phyloP scores from a whole-genome alignment of 2,888 invertebrate species.

The Eilema caniola region DNA sequence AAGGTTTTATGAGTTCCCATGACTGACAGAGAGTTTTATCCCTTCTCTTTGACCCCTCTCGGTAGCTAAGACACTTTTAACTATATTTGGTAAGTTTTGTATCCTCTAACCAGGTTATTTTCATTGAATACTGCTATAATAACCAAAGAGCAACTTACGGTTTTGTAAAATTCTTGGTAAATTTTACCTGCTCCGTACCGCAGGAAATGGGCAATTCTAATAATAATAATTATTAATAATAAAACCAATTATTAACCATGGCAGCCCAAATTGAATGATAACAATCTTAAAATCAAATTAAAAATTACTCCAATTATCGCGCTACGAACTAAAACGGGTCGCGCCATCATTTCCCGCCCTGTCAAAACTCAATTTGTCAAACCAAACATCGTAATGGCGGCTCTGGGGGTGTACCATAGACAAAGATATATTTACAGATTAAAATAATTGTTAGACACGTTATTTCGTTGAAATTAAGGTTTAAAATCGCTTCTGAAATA shows the following conservation, averaged over 20 bases:
- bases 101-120: too few relatives aligned
- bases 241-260: constrained; percentile 45
- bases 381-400: constrained; percentile 80
- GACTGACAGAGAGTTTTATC: too few relatives aligned
- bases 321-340: constrained; percentile 69
- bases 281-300: constrained; percentile 64
- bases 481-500: constrained; percentile 62
- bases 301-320: constrained; percentile 64
- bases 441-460: constrained; percentile 52
- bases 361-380: constrained; percentile 86
- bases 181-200: neutral
- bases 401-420: constrained; percentile 64
- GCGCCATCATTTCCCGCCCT: constrained; percentile 76
- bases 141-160: neutral
- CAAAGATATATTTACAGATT: constrained; percentile 51
- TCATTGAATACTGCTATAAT: neutral
- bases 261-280: constrained; percentile 51
- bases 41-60: too few relatives aligned
- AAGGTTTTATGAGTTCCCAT: too few relatives aligned
- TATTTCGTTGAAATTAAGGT: constrained; percentile 66
- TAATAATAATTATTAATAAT: constrained; percentile 39
- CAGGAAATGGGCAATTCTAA: constrained; percentile 16
- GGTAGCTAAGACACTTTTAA: too few relatives aligned
- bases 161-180: neutral
- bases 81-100: too few relatives aligned